These are phyloP conservation scores for Dinoponera quadriceps DNA, from an alignment of 1,140 invertebrate species.

Conservation along the genomic window DNA sequence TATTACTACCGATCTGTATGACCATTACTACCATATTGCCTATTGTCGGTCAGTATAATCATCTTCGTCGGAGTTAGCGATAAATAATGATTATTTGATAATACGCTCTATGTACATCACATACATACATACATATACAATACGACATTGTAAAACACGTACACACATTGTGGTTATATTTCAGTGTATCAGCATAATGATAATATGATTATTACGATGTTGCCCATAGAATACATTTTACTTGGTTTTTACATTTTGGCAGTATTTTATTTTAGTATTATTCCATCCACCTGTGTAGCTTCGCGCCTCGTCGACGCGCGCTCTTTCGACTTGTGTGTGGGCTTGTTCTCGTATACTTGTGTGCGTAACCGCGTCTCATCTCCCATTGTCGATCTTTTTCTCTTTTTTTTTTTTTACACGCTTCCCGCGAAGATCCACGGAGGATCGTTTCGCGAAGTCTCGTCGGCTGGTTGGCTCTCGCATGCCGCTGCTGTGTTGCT, in stretches of 20 bases:
- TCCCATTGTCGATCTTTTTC: not conserved
- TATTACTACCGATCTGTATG: conserved; percentile 81
- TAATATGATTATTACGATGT: conserved; percentile 84
- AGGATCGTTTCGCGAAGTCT: conserved; percentile 18
- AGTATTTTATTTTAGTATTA: conserved; percentile 78
- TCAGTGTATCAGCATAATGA: conserved; percentile 85
- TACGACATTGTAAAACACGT: conserved; percentile 72
- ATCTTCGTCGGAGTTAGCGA: conserved; percentile 78
- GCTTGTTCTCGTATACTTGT: conserved; percentile 31
- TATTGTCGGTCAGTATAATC: conserved; percentile 82
- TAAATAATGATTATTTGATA: conserved; percentile 83
- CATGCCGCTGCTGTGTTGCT: conserved; percentile 13
- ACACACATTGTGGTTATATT: conserved; percentile 84
- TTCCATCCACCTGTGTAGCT: conserved; percentile 55
- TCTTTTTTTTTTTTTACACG: not conserved
- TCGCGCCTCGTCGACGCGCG: conserved; percentile 5
- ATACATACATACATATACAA: conserved; percentile 74
- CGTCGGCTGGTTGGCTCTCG: conserved; percentile 11
- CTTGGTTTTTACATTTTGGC: conserved; percentile 84
- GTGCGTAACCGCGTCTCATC: not conserved
- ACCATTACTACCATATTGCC: conserved; percentile 79
- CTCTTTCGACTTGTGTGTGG: conserved; percentile 3
- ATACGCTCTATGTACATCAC: conserved; percentile 82
- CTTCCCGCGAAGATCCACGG: not conserved
- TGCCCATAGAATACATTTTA: conserved; percentile 86